Conservation (phyloP, 2,113 vertebrate genomes). For the Paedocypris sp. region DNA sequence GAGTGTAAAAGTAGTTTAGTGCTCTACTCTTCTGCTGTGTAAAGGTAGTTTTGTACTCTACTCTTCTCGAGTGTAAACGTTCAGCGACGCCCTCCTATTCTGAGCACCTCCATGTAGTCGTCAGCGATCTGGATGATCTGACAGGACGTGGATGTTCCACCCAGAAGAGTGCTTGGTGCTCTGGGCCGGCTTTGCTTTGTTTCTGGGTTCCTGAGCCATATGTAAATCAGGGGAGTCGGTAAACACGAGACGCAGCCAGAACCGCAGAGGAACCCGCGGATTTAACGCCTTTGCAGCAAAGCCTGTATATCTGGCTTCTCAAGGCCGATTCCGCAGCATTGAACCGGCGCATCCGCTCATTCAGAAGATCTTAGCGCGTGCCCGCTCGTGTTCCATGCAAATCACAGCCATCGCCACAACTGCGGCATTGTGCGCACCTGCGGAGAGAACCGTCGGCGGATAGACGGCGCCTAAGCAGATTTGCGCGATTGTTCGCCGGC, state of each 20-base stretch:
- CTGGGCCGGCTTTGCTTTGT: not conserved
- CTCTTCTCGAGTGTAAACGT: too few species aligned
- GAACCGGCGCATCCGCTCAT: slow-evolving; percentile 13
- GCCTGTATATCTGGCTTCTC: slow-evolving; percentile 23
- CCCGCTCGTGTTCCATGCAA: slow-evolving; percentile 35
- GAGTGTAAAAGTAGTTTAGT: too few species aligned
- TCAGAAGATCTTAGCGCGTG: slow-evolving; percentile 27
- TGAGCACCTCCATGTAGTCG: too few species aligned
- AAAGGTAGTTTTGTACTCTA: too few species aligned
- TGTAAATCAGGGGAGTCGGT: slow-evolving; percentile 19
- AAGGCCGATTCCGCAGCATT: slow-evolving; percentile 16
- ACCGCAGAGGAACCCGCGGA: slow-evolving; percentile 4
- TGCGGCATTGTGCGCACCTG: slow-evolving; percentile 33
- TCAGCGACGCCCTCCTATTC: too few species aligned
- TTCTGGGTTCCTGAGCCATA: not conserved
- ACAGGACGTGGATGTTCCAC: too few species aligned
- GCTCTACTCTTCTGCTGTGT: too few species aligned
- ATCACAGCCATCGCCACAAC: slow-evolving; percentile 39
- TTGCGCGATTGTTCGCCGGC: slow-evolving; percentile 35
- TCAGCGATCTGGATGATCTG: too few species aligned
- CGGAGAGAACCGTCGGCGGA: slow-evolving; percentile 24
- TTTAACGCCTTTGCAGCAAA: slow-evolving; percentile 21
- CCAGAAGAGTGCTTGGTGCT: too few species aligned
- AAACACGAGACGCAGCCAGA: slow-evolving; percentile 2
- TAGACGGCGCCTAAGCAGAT: slow-evolving; percentile 39